A percentile compares a stretch with the other conserved stretches of the same genome.
Conservation (phyloP, 2,888 invertebrate species). For the Hirtodrosophila duncani region DNA sequence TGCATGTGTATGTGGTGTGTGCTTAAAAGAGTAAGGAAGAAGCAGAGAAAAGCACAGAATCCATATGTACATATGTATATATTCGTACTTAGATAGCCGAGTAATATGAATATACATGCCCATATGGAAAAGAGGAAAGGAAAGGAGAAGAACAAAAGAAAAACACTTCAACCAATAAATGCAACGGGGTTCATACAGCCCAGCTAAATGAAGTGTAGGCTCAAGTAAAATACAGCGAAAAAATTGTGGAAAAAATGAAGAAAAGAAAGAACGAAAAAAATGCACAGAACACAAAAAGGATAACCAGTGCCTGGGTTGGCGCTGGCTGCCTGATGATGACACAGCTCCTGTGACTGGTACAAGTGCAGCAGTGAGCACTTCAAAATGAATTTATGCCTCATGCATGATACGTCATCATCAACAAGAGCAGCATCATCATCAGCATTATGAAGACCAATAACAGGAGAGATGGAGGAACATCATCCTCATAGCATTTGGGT, state of each 20-base stretch:
- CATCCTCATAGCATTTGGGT: constrained; percentile 58
- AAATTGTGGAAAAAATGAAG: constrained; percentile 4
- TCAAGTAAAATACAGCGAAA: constrained; percentile 52
- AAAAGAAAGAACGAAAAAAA: constrained; percentile 8
- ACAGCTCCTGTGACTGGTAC: constrained; percentile 28
- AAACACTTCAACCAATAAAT: constrained; percentile 70
- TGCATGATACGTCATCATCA: constrained; percentile 71
- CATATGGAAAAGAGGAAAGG: constrained; percentile 3
- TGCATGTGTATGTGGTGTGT: constrained; percentile 4
- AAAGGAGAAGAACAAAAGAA: constrained; percentile 9
- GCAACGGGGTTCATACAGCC: constrained; percentile 42
- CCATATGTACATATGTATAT: constrained; percentile 19
- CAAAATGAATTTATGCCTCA: constrained; percentile 73
- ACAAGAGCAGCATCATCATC: constrained; percentile 22
- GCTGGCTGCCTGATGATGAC: constrained; percentile 36
- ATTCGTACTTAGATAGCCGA: too few species aligned
- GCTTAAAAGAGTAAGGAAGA: constrained; percentile 12
- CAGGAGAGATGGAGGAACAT: constrained; percentile 9
- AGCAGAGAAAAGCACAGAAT: constrained; percentile 20
- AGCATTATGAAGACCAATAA: constrained; percentile 2
- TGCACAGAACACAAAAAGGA: constrained; percentile 55
- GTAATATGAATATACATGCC: constrained; percentile 1
- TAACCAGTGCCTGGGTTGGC: constrained; percentile 37
- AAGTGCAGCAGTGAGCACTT: constrained; percentile 57
- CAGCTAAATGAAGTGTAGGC: constrained; percentile 68